Evolutionary conservation across 30 jellyfish, hydroid and myxozoan genomes (phyloP).

Genomic region (Cassiopea xamachana): DNA sequence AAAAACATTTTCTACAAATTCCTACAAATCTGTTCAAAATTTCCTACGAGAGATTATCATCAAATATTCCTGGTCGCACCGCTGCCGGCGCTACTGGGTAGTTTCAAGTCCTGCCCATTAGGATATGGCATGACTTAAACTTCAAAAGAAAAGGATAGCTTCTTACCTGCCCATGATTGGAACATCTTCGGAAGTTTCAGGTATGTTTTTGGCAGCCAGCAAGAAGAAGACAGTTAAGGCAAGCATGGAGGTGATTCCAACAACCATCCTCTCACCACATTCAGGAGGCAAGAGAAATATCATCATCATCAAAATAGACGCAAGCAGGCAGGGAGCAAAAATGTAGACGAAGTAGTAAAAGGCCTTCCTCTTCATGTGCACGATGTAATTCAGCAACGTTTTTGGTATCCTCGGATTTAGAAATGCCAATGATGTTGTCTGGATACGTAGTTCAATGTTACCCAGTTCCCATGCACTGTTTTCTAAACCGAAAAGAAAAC

Average conservation of each 20-base stretch:
- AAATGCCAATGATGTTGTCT: constrained; percentile 29
- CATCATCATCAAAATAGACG: constrained; percentile 66
- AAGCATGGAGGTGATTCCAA: constrained; percentile 72
- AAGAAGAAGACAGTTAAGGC: constrained; percentile 78
- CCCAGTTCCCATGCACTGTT: constrained; percentile 76
- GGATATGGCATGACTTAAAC: too few species aligned
- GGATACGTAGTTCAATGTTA: neutral
- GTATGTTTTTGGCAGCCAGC: constrained; percentile 77
- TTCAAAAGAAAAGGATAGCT: too few species aligned
- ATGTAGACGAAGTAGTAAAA: constrained; percentile 69
- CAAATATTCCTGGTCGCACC: too few species aligned
- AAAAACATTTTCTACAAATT: too few species aligned
- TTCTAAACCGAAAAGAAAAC: constrained; percentile 12
- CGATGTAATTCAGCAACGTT: constrained; percentile 24
- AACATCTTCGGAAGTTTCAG: constrained; percentile 81
- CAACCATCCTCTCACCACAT: constrained; percentile 87
- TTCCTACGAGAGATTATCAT: too few species aligned
- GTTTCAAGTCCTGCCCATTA: too few species aligned
- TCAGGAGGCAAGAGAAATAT: constrained; percentile 74
- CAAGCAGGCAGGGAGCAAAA: constrained; percentile 73
- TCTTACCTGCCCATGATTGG: constrained; percentile 81
- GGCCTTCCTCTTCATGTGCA: constrained; percentile 59
- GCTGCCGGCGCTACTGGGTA: too few species aligned
- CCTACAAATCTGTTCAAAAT: too few species aligned
- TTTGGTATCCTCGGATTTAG: constrained; percentile 50